Base-by-base conservation (phyloP, 1,140 invertebrate species). In the Littorina saxatilis region DNA sequence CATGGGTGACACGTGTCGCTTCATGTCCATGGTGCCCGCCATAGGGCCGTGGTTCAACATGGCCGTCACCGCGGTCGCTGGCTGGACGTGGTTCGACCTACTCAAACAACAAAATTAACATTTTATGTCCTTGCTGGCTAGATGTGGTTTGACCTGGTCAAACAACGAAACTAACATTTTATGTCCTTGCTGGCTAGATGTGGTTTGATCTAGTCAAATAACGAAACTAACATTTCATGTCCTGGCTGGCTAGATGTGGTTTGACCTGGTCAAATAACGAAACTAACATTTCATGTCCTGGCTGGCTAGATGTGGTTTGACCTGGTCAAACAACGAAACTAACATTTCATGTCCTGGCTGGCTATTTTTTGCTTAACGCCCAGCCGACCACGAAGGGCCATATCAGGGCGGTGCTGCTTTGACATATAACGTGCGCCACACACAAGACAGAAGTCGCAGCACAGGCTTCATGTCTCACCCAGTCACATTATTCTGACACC, bases 51-150 rank as follows among this genome's bases (percentile, higher is more conserved):
- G 70, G 43, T 47, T 73, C 70, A 73, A 29, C 70, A 73, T 73
- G 40, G 70, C 70, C n/a, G 40, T 47, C 23, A 73, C 70, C 23
- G 70, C 70, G 5, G 70, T 73, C 23, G 70, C 70, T 20, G 70
- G 70, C 40, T 73, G 70, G 50, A 23, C 13, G 11, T 27, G 43
- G n/a, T 32, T 17, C 3, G 35, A 39, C 35, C 66, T 68, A 32
- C 37, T 17, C 37, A 15, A 23, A 37, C 0, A 68, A 15, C 32
- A 68, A 15, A 4, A 35, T 23, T 17, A 58, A 7, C 55, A 58
- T 58, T 50, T 20, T 50, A 20, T 11, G 20, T 20, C 9, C 9
- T 9, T 9, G 47, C 47, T 50, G 47, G n/a, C n/a, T n/a, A n/a
- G n/a, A n/a, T n/a, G 9, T 50, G 47, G 20, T 50, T 50, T 50